phyloP scores from a whole-genome alignment of 2,113 vertebrate genomes.

The Paramormyrops kingsleyae region DNA sequence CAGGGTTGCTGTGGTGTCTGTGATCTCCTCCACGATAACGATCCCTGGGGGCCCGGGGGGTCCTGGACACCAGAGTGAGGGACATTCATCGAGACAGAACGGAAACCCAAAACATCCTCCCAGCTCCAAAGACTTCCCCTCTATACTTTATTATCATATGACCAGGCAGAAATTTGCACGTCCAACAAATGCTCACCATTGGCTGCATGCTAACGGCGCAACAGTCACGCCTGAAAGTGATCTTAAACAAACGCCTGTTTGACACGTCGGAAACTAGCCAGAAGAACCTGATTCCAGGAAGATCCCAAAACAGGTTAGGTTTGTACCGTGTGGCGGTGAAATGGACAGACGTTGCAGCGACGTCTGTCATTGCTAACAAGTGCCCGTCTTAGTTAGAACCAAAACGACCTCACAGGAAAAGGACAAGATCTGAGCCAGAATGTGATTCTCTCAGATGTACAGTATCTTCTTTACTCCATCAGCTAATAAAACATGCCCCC shows the following conservation, averaged over 20 bases:
- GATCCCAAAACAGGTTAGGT: not conserved
- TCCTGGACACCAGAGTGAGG: constrained; percentile 55
- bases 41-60: constrained; percentile 92
- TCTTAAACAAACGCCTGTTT: not conserved
- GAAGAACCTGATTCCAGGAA: not conserved
- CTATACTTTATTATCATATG: not conserved
- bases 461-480: not conserved
- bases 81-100: not conserved
- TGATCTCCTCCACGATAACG: constrained; percentile 95
- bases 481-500: not conserved
- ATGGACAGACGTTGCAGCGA: not conserved
- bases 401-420: not conserved
- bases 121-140: not conserved
- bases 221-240: not conserved
- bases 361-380: not conserved
- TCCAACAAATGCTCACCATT: not conserved
- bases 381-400: not conserved
- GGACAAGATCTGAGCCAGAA: not conserved
- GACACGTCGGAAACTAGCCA: not conserved
- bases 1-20: constrained; percentile 80
- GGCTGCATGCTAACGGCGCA: not conserved
- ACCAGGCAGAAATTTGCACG: not conserved
- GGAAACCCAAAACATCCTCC: not conserved
- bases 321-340: not conserved
- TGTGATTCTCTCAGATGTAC: not conserved